Conservation (phyloP, 2,797 vertebrate species). For the Alectoris magna region DNA sequence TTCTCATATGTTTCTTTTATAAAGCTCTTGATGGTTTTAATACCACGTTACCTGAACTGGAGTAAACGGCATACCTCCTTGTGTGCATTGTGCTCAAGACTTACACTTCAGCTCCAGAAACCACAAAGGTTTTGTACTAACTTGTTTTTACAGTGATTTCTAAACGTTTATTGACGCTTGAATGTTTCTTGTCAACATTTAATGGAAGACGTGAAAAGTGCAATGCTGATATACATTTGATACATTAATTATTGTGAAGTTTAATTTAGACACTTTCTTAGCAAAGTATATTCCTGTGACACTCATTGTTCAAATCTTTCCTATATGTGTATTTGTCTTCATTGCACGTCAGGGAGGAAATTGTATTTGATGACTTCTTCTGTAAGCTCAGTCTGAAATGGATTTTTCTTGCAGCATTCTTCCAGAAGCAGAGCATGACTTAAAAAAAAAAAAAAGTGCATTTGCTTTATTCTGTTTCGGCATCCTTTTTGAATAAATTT, state of each 20-base stretch:
- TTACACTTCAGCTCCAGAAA: neutral
- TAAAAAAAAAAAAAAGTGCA: neutral
- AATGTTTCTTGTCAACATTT: neutral
- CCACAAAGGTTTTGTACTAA: conserved; percentile 47
- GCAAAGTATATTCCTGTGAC: conserved; percentile 11
- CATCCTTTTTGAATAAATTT: neutral
- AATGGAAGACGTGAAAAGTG: neutral
- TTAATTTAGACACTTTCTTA: neutral
- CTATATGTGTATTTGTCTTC: conserved; percentile 2
- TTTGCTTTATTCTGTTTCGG: neutral
- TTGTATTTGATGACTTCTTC: neutral
- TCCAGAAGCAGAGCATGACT: neutral
- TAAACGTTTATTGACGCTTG: neutral
- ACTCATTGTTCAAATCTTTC: neutral
- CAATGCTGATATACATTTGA: neutral
- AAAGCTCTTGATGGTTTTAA: conserved; percentile 2
- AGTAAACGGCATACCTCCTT: neutral
- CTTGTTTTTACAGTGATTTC: conserved; percentile 37
- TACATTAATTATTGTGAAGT: neutral
- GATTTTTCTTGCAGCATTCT: neutral
- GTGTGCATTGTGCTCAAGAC: neutral
- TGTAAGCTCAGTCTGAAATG: conserved; percentile 1
- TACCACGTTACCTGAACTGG: neutral
- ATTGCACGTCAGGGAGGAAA: neutral
- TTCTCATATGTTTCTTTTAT: conserved; percentile 20